Evolutionary conservation across 2,797 vertebrate species (phyloP), one percentile per base, ranked within the genome.

Genomic region (Gadopsis bispinosus): DNA sequence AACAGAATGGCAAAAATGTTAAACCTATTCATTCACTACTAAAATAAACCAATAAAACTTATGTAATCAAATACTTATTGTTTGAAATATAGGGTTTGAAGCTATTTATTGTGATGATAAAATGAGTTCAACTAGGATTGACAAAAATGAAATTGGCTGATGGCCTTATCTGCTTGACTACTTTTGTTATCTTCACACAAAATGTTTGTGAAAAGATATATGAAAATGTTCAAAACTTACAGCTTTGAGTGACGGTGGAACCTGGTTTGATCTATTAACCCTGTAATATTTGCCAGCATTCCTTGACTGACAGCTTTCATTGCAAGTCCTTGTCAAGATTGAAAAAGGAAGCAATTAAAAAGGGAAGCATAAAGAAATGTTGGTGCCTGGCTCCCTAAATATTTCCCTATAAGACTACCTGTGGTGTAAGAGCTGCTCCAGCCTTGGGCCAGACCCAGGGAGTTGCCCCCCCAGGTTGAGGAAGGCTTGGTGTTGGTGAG

Each of bases 371-470:
- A 9, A n/a, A 19, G 26, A 17, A 39, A 51, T 12, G 0, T 5
- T 48, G 0, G 16, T 48, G 16, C n/a, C 35, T n/a, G 8, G 0
- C n/a, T 45, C 37, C 13, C 14, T 14, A 33, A 31, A 51, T 26
- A 53, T 14, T 41, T 51, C 13, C 35, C 61, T 66, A 2, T 69
- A 26, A 58, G 11, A 7, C 39, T 85, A 99, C 98, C 97, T 60
- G 97, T 96, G 88, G 97, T 96, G 93, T 99, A 99, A 69, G 98
- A 98, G 95, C 97, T 96, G 94, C 97, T 97, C 98, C 98, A 99
- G 88, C 97, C 96, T 70, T 95, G 95, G 43, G 92, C 92, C 73
- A 96, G 89, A 63, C 96, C 95, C 68, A 99, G 95, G 73, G 97
- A 96, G 92, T 95, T 97, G 80, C 97, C 96, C n/a, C 97, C 97